Conservation (phyloP, 2,113 vertebrate genomes). For the Etia nguti region DNA sequence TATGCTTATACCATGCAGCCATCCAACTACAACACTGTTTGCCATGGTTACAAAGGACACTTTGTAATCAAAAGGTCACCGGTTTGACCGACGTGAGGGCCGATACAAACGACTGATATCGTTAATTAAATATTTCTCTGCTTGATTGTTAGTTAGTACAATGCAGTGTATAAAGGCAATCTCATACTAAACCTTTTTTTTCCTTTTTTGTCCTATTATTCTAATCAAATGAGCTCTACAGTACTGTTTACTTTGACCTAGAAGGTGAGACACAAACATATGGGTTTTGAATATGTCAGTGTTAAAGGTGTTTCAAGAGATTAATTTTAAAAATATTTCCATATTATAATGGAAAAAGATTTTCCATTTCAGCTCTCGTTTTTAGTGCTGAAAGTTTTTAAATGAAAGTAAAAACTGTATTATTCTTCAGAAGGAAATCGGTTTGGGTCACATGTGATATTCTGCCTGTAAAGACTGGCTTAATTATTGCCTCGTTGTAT, state of each 20-base stretch:
- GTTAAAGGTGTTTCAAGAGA: neutral
- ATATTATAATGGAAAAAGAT: too few species aligned
- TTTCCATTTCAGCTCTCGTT: fast-evolving
- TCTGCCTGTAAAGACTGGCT: neutral
- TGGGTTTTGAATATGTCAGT: neutral
- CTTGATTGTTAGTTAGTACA: neutral
- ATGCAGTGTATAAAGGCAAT: neutral
- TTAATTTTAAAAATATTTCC: fast-evolving
- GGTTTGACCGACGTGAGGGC: neutral
- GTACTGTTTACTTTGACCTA: neutral
- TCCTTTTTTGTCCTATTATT: neutral
- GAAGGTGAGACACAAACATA: neutral
- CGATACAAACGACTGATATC: neutral
- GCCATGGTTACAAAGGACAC: neutral
- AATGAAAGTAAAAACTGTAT: neutral
- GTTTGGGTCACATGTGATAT: neutral
- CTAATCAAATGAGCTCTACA: neutral
- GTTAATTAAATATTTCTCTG: neutral
- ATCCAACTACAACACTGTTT: neutral
- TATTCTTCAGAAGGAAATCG: neutral
- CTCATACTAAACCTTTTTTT: neutral
- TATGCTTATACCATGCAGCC: neutral
- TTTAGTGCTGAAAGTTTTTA: fast-evolving
- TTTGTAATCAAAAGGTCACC: neutral
- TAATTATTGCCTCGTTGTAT: fast-evolving